Base-by-base conservation (phyloP, 1,140 invertebrate genomes). In the Sitobion miscanthi region DNA sequence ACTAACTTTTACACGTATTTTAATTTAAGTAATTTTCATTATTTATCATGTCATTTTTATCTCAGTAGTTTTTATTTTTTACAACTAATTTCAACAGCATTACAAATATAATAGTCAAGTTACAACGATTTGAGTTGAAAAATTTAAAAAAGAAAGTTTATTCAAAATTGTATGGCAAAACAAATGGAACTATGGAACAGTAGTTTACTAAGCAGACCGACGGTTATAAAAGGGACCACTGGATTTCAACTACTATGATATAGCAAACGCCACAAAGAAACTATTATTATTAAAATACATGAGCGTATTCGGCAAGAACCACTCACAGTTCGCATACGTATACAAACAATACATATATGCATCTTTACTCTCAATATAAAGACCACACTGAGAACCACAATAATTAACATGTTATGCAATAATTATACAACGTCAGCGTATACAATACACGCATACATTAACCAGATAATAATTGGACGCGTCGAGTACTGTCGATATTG, bases 261-360 rank as follows among this genome's bases (percentile, higher is more conserved):
- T 42, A 25, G 14, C 30, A n/a, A 77, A 52, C 2, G 14, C n/a
- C 30, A 87, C 86, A 87, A 87, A 21, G 86, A 87, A 49, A 52
- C 17, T 87, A 87, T 87, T 87, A 87, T n/a, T 47, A 87, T 47
- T 47, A 35, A 49, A 87, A 87, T 17, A 83, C 77, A n/a, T n/a
- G 62, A 69, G n/a, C 14, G 14, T 14, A 77, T 77, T 35, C n/a
- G 62, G 30, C 14, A 77, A 77, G 62, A 77, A 77, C 6, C 14
- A 35, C 62, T n/a, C n/a, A 77, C n/a, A 77, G 62, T 20, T 77
- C 62, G 14, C n/a, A n/a, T 30, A 35, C 62, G 52, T 54, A 54
- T 54, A 35, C 11, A 77, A 77, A 77, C 5, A 77, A 77, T 77
- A 77, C 30, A 77, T 77, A 9, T 57, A 77, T 77, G 62, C 14